A percentile compares a stretch with the other conserved stretches of the same genome.
Evolutionary conservation across 2,888 invertebrate species (phyloP).

Genomic region (Tenodera sinensis): DNA sequence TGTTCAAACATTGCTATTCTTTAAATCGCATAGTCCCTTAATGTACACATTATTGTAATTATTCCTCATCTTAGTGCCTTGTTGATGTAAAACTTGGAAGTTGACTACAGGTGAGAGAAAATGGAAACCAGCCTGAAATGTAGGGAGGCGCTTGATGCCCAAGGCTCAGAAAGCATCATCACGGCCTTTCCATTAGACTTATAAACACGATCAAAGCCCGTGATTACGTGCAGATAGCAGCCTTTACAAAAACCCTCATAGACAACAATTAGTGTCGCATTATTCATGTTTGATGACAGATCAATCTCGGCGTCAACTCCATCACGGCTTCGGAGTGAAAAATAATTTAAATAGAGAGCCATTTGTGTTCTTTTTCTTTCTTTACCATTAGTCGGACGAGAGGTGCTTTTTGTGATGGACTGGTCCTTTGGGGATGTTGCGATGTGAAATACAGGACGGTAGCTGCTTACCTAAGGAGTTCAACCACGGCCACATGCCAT

Average conservation of each 20-base stretch:
- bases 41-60: no score
- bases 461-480: neutral
- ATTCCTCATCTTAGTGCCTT: no score
- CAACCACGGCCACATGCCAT: neutral
- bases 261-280: constrained; percentile 23
- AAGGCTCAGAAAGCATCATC: neutral
- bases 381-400: neutral
- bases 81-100: no score
- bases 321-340: neutral
- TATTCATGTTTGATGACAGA: constrained; percentile 21
- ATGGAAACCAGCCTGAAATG: neutral
- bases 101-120: neutral
- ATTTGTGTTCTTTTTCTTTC: neutral
- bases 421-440: neutral
- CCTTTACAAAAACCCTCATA: constrained; percentile 9
- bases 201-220: neutral
- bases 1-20: no score
- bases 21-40: no score
- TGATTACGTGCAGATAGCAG: neutral
- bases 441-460: neutral
- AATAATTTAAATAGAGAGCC: constrained; percentile 2
- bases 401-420: neutral
- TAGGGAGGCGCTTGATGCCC: neutral
- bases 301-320: constrained; percentile 15
- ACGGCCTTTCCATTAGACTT: constrained; percentile 3